A percentile compares a stretch with the other conserved stretches of the same genome.
These are phyloP conservation scores for Antigone vipio DNA, from an alignment of 2,113 vertebrate genomes.

Conservation along the genomic window DNA sequence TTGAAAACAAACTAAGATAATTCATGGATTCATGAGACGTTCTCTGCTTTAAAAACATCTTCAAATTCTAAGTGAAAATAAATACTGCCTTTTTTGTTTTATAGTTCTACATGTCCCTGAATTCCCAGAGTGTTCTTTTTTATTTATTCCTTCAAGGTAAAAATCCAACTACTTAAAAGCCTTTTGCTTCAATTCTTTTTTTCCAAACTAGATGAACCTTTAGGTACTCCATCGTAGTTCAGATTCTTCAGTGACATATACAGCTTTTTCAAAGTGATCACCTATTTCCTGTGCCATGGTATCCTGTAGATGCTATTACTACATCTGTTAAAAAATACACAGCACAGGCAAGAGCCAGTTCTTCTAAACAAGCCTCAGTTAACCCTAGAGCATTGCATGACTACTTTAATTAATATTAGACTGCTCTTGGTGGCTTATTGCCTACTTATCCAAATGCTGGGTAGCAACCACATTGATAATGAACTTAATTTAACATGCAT, in stretches of 20 bases:
- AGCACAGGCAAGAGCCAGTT: neutral
- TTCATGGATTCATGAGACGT: neutral
- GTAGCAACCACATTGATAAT: neutral
- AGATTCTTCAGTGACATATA: neutral
- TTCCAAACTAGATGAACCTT: neutral
- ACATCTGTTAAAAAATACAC: neutral
- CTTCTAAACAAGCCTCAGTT: neutral
- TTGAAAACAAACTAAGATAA: neutral
- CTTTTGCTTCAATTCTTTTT: neutral
- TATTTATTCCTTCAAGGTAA: neutral
- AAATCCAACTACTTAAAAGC: neutral
- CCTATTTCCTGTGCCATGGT: neutral
- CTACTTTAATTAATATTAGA: neutral
- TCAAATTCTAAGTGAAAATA: neutral
- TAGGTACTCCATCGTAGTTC: neutral
- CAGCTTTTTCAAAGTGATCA: neutral
- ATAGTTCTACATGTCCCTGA: neutral
- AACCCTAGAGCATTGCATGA: neutral
- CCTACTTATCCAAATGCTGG: neutral
- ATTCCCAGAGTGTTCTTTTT: neutral
- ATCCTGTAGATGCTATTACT: neutral
- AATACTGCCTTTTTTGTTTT: neutral
- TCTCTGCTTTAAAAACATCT: neutral
- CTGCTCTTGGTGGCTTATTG: neutral
- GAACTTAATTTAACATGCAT: neutral